Evolutionary conservation across 2,888 invertebrate genomes (phyloP), one percentile per base, ranked within the genome.

Genomic region (Stegana nigrithorax): DNA sequence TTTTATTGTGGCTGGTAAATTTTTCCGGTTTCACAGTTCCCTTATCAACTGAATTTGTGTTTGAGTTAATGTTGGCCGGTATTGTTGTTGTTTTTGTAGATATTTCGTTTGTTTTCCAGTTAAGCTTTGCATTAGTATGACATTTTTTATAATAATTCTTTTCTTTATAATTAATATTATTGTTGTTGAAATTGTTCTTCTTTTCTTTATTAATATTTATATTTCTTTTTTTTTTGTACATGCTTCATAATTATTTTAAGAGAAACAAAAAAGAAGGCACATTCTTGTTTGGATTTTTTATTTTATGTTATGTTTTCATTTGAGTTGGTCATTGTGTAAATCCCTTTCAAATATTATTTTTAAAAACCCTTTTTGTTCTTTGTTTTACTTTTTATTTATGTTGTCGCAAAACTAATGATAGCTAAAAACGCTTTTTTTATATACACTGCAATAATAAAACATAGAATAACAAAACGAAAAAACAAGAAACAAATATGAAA

Each of bases 231-330:
- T 66, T 71, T 69, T 74, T 78, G 78, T 73, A 76, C 78, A 75
- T 80, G 80, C 81, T 78, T 81, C 81, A 81, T 81, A 81, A 76
- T 81, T 80, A 77, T 61, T 47, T 19, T 8, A 14, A 60, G 51
- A 19, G 51, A 74, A 63, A 53, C 58, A 59, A 72, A 51, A 72
- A n/a, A n/a, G n/a, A n/a, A n/a, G n/a, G n/a, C n/a, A n/a, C n/a
- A n/a, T n/a, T n/a, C n/a, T n/a, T n/a, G n/a, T n/a, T n/a, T n/a
- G n/a, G n/a, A n/a, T n/a, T n/a, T n/a, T n/a, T n/a, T n/a, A n/a
- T n/a, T n/a, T n/a, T n/a, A n/a, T n/a, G n/a, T n/a, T n/a, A n/a
- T n/a, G n/a, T n/a, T n/a, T n/a, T n/a, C n/a, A n/a, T n/a, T n/a
- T n/a, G n/a, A n/a, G n/a, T n/a, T n/a, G n/a, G n/a, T n/a, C n/a